Percentiles rank a stretch among this genome's conserved stretches.
Evolutionary conservation across 2,113 vertebrate species (phyloP).

Genomic region (Ophthalmolycus amberensis): DNA sequence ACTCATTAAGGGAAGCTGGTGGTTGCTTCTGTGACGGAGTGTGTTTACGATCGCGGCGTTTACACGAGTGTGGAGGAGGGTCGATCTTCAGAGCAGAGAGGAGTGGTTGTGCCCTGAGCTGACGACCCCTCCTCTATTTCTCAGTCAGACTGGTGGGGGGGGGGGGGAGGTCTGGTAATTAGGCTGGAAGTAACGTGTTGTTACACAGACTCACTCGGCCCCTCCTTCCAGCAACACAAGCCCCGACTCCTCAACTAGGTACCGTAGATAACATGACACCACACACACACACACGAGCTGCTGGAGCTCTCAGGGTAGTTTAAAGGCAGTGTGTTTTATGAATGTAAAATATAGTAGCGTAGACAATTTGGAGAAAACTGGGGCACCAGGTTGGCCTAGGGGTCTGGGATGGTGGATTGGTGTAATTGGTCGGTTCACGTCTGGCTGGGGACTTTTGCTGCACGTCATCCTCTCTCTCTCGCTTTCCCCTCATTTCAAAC

Average conservation of each 20-base stretch:
- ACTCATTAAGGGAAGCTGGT: neutral
- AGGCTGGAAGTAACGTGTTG: slow-evolving; percentile 82
- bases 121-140: slow-evolving; percentile 51
- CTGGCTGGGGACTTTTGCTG: neutral
- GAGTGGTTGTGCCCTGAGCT: slow-evolving; percentile 29
- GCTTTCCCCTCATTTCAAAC: neutral
- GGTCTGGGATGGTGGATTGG: slow-evolving; percentile 4
- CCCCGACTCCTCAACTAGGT: slow-evolving; percentile 21
- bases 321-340: neutral
- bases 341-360: neutral
- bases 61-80: slow-evolving; percentile 28
- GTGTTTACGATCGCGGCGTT: neutral
- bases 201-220: slow-evolving; percentile 28
- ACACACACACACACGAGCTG: neutral
- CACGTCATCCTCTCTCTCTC: neutral
- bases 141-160: slow-evolving; percentile 48
- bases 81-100: neutral
- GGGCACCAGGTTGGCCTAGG: neutral
- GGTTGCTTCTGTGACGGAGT: neutral
- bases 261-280: neutral
- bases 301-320: neutral
- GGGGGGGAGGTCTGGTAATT: slow-evolving; percentile 76
- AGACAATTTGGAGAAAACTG: neutral
- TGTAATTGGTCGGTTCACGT: neutral
- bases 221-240: slow-evolving; percentile 33